Base-by-base conservation (phyloP, 1,140 invertebrate genomes). In the Ceratina australensis region DNA sequence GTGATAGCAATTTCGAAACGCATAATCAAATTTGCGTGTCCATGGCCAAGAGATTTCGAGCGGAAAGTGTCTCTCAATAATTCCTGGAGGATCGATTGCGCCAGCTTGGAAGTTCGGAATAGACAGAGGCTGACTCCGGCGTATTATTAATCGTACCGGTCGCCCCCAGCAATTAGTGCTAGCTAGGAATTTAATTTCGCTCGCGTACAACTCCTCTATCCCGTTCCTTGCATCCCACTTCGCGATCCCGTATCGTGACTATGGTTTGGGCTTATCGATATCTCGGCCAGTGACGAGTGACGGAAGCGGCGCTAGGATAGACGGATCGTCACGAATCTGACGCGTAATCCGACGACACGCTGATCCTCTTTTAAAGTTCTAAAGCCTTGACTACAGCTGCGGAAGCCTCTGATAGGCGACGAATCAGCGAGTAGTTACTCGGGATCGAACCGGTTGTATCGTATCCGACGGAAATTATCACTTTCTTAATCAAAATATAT, bases 111-210 rank as follows among this genome's bases (percentile, higher is more conserved):
- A 83, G 52, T 84, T 75, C 20, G 33, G 33, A 78, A 69, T 65
- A 67, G 77, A 67, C 47, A 28, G 65, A 71, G 56, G 16, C 56
- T 20, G 28, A 28, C 42, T 68, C 49, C 24, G 28, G 20, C n/a
- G 81, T 76, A 84, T 84, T 84, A 84, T 84, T 84, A 84, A 83
- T 83, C 72, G 72, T 64, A 20, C 42, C 42, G 57, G 10, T 47
- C 52, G 16, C 52, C 42, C 42, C 69, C 16, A 52, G 57, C 81
- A 80, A 84, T 83, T 84, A 83, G 72, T 42, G 67, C 52, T 50
- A 64, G 76, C 22, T 22, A 47, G 82, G 82, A 84, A 84, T 84
- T 84, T 84, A 72, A 84, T 84, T 84, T 83, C 50, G 64, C 33
- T 56, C 13, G 67, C 24, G 64, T 54, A 26, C 57, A 24, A 79